phyloP scores from a whole-genome alignment of 2,797 vertebrate species.

The Clamator glandarius region DNA sequence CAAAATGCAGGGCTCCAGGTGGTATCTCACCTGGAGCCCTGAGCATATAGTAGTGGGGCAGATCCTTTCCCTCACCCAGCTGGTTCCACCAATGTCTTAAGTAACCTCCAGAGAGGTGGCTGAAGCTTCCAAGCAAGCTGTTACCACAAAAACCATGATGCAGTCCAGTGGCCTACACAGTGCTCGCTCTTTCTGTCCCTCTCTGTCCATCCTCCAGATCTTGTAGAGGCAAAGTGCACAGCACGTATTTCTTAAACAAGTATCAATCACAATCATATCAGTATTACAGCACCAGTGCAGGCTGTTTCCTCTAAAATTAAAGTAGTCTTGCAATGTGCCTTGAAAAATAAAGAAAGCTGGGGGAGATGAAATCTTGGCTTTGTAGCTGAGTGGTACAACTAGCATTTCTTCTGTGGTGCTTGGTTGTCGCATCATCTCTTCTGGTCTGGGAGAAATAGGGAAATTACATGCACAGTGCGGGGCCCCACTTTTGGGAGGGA shows the following conservation, averaged over 20 bases:
- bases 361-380: background rate
- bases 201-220: fast-evolving
- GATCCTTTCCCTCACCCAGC: too few species aligned
- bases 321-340: background rate
- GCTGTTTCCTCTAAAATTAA: background rate
- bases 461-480: fast-evolving
- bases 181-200: background rate
- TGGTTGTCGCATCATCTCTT: fast-evolving
- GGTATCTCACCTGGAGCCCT: too few species aligned
- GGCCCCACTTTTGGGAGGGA: background rate
- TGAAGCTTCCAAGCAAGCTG: background rate
- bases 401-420: background rate
- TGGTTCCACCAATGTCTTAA: background rate
- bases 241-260: background rate
- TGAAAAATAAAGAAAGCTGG: background rate
- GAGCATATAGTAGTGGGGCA: too few species aligned
- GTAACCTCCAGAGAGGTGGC: background rate
- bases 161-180: background rate
- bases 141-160: background rate
- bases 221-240: background rate
- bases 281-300: background rate
- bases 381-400: background rate
- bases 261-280: background rate
- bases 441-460: background rate
- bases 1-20: too few species aligned